Evolutionary conservation across 1,140 invertebrate species (phyloP), one percentile per base, ranked within the genome.

Genomic region (Heterodera carotae): DNA sequence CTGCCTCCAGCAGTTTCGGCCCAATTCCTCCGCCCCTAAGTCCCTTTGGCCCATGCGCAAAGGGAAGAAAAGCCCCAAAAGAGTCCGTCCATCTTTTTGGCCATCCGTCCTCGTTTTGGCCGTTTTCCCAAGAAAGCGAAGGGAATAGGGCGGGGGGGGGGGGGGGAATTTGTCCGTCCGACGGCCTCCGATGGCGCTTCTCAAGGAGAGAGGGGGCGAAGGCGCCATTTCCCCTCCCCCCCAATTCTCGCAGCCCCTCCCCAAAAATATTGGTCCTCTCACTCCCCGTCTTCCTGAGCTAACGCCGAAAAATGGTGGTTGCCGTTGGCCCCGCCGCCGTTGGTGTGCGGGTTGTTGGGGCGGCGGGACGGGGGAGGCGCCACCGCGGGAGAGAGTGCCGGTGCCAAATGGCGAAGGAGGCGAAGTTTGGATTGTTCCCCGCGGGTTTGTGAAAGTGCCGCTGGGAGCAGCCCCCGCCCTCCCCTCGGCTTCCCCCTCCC

Each of bases 131-230:
- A 66, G 62, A 66, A 66, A 66, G 33, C n/a, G 59, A 25, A 29
- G 62, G 27, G 4, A 22, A 29, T 27, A 5, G 0, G 62, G 5
- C 22, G 27, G n/a, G 7, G 33, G 27, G 27, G 62, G 62, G 27
- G 33, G 62, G 62, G 33, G 62, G 62, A 66, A 66, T 66, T 66
- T 66, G 62, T 66, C 27, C 62, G 62, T 66, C 62, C 62, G 62
- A 66, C 62, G 27, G 62, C 62, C 62, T 53, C 48, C 48, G 48
- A 53, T 53, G 48, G 48, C 48, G 48, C 48, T 53, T 53, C 48
- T 53, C 48, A 18, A 53, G 48, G 62, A 8, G 62, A 27, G 62
- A 18, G 29, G 27, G 62, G 27, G 62, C 62, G 27, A 31, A 31
- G 62, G 62, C 62, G 62, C 62, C 62, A 66, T 66, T 66, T 66